These are phyloP conservation scores for Andricus grossulariae DNA, from an alignment of 1,140 invertebrate species.

Conservation along the genomic window DNA sequence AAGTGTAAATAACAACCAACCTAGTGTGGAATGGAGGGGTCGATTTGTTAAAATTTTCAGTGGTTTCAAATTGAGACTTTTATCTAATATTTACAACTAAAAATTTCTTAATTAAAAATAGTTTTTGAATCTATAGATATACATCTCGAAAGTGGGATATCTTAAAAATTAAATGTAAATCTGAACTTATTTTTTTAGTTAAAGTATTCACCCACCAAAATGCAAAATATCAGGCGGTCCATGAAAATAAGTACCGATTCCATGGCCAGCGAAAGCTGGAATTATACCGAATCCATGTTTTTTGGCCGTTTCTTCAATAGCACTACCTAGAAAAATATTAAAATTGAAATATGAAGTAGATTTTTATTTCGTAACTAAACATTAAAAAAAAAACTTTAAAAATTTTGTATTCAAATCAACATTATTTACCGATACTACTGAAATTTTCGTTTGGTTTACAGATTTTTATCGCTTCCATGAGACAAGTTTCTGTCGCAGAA, in stretches of 20 bases:
- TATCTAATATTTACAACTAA: no score
- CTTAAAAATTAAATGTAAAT: no score
- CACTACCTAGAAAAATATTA: conserved; percentile 67
- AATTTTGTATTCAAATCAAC: conserved; percentile 29
- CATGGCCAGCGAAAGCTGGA: conserved; percentile 91
- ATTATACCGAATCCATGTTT: conserved; percentile 82
- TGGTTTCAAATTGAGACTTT: no score
- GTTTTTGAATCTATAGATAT: no score
- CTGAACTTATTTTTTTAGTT: no score
- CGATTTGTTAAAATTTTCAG: no score
- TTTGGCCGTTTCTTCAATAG: conserved; percentile 81
- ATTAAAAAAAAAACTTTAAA: conserved; percentile 13
- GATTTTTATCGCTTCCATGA: conserved; percentile 84
- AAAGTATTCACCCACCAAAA: conserved; percentile 75
- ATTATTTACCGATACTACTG: conserved; percentile 82
- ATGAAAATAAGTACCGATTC: conserved; percentile 95
- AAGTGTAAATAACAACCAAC: no score
- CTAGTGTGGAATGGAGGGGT: no score
- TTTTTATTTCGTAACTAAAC: background rate
- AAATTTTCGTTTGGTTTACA: conserved; percentile 88
- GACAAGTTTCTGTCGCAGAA: conserved; percentile 82
- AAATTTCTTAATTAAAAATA: no score
- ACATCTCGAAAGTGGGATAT: no score
- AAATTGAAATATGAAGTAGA: conserved; percentile 33
- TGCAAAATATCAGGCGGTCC: conserved; percentile 93